Evolutionary conservation across 2,113 vertebrate species (phyloP).

Genomic region (Panthera tigris): DNA sequence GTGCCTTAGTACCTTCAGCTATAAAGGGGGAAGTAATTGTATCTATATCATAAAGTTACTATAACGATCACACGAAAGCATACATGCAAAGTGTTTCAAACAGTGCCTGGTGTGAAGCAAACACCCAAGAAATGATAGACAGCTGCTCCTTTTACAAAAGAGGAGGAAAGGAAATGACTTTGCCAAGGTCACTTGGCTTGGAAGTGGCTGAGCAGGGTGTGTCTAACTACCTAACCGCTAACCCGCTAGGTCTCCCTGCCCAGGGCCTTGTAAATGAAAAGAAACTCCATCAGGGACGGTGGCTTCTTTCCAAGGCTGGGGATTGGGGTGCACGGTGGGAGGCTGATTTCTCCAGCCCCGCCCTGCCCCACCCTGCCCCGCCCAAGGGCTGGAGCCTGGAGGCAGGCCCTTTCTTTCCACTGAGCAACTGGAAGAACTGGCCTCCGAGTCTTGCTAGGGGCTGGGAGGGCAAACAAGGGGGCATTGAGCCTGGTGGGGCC

Average conservation of each 20-base stretch:
- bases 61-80: neutral
- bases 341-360: neutral
- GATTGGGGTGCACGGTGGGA: neutral
- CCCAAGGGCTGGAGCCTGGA: slow-evolving; percentile 54
- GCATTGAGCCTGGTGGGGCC: slow-evolving; percentile 77
- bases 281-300: neutral
- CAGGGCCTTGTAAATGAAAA: neutral
- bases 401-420: slow-evolving; percentile 65
- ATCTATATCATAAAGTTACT: neutral
- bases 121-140: neutral
- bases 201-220: neutral
- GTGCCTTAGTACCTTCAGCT: neutral
- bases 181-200: slow-evolving; percentile 37
- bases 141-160: neutral
- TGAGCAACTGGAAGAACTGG: slow-evolving; percentile 76
- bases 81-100: neutral
- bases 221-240: neutral
- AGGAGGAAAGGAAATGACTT: slow-evolving; percentile 47
- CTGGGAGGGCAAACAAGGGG: slow-evolving; percentile 75
- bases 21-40: neutral
- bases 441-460: slow-evolving; percentile 72
- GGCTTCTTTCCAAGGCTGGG: neutral
- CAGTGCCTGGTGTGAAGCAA: neutral
- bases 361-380: slow-evolving; percentile 48
- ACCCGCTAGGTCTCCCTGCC: neutral